Conservation (phyloP, 2,888 invertebrate species). For the Eupithecia centaureata region DNA sequence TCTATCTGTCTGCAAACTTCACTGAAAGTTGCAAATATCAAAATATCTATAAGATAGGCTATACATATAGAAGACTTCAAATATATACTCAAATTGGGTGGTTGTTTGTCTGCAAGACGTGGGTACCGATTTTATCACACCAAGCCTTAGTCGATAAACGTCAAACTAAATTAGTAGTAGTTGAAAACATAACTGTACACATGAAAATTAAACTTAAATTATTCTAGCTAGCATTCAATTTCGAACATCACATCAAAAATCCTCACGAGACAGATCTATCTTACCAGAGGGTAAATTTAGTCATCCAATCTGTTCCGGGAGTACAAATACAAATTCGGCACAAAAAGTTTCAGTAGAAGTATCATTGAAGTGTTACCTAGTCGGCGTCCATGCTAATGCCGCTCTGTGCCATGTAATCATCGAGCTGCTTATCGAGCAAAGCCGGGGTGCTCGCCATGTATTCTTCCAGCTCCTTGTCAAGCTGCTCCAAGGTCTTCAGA, state of each 20-base stretch:
- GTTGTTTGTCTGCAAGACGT: not conserved
- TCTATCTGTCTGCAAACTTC: not conserved
- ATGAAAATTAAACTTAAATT: not conserved
- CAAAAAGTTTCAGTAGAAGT: not conserved
- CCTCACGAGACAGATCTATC: not conserved
- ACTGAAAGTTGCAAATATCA: not conserved
- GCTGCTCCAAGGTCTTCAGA: slow-evolving; percentile 81
- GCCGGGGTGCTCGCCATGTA: slow-evolving; percentile 88
- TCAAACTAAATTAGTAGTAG: not conserved
- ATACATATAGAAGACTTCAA: too few species aligned
- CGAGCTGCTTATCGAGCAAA: slow-evolving; percentile 83
- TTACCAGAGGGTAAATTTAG: not conserved
- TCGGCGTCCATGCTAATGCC: slow-evolving; percentile 49
- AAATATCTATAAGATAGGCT: not conserved
- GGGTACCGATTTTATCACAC: not conserved
- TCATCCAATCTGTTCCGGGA: not conserved
- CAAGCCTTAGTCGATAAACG: not conserved
- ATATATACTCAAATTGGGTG: too few species aligned
- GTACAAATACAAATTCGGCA: not conserved
- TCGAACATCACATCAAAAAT: not conserved
- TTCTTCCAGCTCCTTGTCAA: slow-evolving; percentile 88
- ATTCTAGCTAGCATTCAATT: not conserved
- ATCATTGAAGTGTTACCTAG: not conserved
- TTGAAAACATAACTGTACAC: not conserved
- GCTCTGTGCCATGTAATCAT: slow-evolving; percentile 76